Conservation (phyloP, 92 coral and sea anemone species). For the Virgularia gustaviana region DNA sequence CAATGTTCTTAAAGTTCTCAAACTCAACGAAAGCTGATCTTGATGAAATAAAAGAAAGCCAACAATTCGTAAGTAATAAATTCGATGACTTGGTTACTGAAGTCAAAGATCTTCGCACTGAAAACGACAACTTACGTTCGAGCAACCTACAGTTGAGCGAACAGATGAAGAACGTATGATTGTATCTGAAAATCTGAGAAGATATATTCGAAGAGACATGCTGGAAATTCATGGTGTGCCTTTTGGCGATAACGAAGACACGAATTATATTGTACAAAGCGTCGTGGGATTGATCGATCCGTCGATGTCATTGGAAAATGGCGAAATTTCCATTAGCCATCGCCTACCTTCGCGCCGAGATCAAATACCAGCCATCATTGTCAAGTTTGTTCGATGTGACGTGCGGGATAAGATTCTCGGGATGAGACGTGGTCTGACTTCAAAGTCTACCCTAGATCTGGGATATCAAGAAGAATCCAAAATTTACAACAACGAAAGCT, state of each 20-base stretch:
- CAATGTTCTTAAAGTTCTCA: background rate
- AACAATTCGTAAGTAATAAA: conserved; percentile 7
- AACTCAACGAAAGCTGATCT: conserved; percentile 9
- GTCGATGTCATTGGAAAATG: background rate
- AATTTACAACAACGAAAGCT: conserved; percentile 31
- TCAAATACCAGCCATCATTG: conserved; percentile 25
- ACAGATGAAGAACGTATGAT: background rate
- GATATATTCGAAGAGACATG: conserved; percentile 31
- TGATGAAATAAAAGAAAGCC: conserved; percentile 25
- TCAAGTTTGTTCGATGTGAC: conserved; percentile 8
- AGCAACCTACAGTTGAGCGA: conserved; percentile 1
- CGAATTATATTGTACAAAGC: conserved; percentile 14
- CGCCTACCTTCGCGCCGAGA: conserved; percentile 12
- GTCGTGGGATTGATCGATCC: conserved; percentile 32
- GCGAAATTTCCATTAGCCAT: conserved; percentile 37
- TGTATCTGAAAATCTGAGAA: conserved; percentile 11
- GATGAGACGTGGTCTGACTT: background rate
- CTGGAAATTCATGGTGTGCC: conserved; percentile 40
- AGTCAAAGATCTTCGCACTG: background rate
- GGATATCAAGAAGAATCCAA: conserved; percentile 11
- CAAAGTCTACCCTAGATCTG: conserved; percentile 13
- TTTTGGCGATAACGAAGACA: conserved; percentile 19
- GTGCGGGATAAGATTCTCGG: conserved; percentile 16
- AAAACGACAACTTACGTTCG: conserved; percentile 20
- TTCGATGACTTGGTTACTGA: conserved; percentile 12